Percentiles rank a stretch among this genome's conserved stretches.
These are phyloP conservation scores for Panthera tigris DNA, from an alignment of 2,113 vertebrate species.

Conservation along the genomic window DNA sequence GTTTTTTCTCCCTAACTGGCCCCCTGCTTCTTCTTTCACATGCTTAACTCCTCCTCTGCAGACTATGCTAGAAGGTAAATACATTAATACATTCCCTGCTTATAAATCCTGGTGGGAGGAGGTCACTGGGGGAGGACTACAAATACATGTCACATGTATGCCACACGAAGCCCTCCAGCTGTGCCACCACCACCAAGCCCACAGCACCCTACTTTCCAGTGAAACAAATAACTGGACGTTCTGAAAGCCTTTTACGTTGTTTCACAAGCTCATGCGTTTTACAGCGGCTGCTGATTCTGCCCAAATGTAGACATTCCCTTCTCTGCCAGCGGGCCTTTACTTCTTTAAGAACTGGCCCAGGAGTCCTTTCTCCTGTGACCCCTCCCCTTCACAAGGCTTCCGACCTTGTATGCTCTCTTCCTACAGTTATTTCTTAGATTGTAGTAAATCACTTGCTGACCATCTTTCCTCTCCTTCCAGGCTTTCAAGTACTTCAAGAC, in stretches of 20 bases:
- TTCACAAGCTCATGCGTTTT: neutral
- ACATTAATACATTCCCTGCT: neutral
- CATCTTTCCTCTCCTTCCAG: neutral
- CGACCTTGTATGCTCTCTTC: neutral
- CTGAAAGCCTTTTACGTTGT: neutral
- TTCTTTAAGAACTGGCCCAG: neutral
- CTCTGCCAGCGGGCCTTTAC: neutral
- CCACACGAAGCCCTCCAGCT: neutral
- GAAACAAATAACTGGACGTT: neutral
- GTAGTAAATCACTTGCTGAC: neutral
- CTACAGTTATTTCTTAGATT: neutral
- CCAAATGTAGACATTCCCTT: neutral
- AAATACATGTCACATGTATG: neutral
- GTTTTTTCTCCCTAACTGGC: neutral
- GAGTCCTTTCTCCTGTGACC: neutral
- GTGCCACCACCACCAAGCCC: neutral
- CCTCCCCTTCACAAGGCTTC: neutral
- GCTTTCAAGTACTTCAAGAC: neutral
- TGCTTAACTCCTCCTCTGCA: neutral
- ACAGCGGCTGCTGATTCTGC: neutral
- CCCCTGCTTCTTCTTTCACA: neutral
- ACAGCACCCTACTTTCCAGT: neutral
- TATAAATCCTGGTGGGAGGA: neutral
- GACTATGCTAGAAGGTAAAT: neutral
- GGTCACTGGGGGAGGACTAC: fast-evolving